Percentiles rank a stretch among this genome's conserved stretches.
phyloP scores from a whole-genome alignment of 2,888 invertebrate species.

The Lithosia quadra region DNA sequence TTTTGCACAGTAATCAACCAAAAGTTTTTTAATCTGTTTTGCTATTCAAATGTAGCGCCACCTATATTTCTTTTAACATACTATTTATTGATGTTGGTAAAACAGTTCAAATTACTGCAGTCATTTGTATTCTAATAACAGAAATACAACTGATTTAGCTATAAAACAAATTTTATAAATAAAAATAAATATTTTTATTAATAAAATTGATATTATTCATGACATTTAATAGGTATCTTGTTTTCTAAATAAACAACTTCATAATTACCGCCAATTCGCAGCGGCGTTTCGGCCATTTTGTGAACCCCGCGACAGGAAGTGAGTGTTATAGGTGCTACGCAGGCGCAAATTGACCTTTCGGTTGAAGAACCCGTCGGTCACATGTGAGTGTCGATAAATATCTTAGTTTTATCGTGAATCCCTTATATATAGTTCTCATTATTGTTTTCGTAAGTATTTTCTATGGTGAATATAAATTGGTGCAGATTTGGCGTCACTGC shows the following conservation, averaged over 20 bases:
- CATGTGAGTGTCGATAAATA: constrained; percentile 93
- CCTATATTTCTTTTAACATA: constrained; percentile 13
- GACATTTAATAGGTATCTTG: background rate
- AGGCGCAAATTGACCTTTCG: constrained; percentile 92
- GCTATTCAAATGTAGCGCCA: constrained; percentile 23
- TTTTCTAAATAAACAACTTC: constrained; percentile 35
- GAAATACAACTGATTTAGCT: background rate
- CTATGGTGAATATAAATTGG: constrained; percentile 78
- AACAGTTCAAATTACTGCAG: constrained; percentile 26
- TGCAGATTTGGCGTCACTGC: constrained; percentile 68
- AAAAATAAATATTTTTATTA: background rate
- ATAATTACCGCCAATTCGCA: constrained; percentile 72
- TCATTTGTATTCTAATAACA: constrained; percentile 22
- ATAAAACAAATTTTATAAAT: background rate
- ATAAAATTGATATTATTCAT: background rate
- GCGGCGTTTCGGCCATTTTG: constrained; percentile 78
- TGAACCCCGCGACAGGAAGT: constrained; percentile 86
- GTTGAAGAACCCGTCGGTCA: constrained; percentile 96
- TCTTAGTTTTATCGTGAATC: constrained; percentile 84
- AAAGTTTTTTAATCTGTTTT: constrained; percentile 23
- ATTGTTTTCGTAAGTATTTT: constrained; percentile 85
- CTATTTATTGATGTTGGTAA: constrained; percentile 16
- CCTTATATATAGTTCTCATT: constrained; percentile 76
- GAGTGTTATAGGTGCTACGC: constrained; percentile 89
- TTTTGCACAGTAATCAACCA: background rate